Percentiles rank a stretch among this genome's conserved stretches.
Evolutionary conservation across 2,113 vertebrate genomes (phyloP).

Genomic region (Micromys minutus): DNA sequence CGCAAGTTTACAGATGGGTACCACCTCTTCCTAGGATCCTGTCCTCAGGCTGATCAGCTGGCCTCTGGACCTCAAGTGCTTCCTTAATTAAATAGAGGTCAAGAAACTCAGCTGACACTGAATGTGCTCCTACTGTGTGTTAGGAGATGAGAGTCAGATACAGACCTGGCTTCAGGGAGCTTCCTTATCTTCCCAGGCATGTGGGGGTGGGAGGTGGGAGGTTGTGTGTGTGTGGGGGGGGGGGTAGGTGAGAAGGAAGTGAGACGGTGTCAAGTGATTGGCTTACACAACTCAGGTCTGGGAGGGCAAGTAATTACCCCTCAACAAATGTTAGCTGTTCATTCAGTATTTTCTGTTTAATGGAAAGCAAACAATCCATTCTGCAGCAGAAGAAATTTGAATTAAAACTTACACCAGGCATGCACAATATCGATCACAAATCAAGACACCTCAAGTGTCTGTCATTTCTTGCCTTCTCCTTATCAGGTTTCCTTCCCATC

Average conservation of each 20-base stretch:
- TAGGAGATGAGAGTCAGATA: background rate
- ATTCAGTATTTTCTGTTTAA: slow-evolving; percentile 41
- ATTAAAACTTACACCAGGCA: slow-evolving; percentile 15
- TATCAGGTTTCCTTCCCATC: background rate
- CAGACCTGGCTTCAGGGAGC: background rate
- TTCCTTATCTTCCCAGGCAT: background rate
- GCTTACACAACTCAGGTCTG: background rate
- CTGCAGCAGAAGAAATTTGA: background rate
- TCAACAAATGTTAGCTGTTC: slow-evolving; percentile 36
- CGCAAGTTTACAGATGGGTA: background rate
- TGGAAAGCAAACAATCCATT: slow-evolving; percentile 50
- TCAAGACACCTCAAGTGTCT: background rate
- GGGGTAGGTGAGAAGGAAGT: background rate
- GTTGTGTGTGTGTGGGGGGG: too few species aligned
- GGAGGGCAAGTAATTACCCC: background rate
- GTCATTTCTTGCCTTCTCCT: background rate
- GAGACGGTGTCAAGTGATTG: background rate
- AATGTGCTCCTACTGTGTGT: background rate
- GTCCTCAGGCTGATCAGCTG: background rate
- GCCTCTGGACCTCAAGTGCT: background rate
- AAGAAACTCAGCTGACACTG: background rate
- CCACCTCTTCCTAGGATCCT: background rate
- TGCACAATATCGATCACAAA: background rate
- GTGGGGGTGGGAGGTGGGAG: background rate
- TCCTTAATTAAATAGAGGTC: background rate